phyloP scores from a whole-genome alignment of 2,113 vertebrate species.

The Leucoraja erinaceus region DNA sequence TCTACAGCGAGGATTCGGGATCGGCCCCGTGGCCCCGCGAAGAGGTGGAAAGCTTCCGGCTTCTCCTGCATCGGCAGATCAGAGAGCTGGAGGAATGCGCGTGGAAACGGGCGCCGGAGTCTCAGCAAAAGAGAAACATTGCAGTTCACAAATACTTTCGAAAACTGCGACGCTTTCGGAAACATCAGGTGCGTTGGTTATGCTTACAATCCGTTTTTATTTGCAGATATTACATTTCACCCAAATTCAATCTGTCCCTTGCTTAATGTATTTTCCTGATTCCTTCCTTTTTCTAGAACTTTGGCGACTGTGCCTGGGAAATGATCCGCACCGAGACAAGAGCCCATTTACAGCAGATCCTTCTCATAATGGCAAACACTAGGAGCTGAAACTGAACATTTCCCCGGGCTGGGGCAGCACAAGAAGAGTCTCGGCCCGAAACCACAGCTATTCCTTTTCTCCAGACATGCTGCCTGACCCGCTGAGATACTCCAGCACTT shows the following conservation, averaged over 20 bases:
- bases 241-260: no score
- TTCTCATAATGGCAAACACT: background rate
- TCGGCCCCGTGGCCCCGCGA: background rate
- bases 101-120: background rate
- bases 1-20: background rate
- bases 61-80: no score
- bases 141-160: background rate
- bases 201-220: no score
- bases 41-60: no score
- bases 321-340: background rate
- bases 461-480: no score
- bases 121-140: background rate
- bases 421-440: no score
- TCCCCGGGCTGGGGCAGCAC: no score
- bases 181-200: background rate
- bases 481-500: no score
- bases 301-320: constrained; percentile 7
- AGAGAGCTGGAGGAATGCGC: background rate
- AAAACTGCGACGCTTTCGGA: background rate
- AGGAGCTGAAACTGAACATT: background rate
- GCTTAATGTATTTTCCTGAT: background rate
- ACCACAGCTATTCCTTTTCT: no score
- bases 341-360: background rate
- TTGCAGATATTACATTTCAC: background rate
- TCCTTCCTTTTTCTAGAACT: background rate